phyloP scores from a whole-genome alignment of 2,797 vertebrate species.

The Lophius americanus region DNA sequence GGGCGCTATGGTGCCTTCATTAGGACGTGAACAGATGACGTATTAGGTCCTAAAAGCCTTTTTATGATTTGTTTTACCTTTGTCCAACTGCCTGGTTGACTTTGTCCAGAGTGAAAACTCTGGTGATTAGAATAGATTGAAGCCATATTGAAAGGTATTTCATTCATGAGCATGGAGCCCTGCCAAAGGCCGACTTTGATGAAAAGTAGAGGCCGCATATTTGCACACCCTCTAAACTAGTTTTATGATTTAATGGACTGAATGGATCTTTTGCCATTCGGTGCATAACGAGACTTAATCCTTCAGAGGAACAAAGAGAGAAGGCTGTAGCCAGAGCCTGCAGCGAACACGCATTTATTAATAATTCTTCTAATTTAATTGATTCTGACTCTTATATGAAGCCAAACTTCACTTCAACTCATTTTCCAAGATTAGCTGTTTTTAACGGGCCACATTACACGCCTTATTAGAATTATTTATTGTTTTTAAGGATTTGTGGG shows the following conservation, averaged over 20 bases:
- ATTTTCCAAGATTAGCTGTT: too few relatives aligned
- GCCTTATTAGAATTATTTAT: too few relatives aligned
- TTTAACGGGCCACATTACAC: too few relatives aligned
- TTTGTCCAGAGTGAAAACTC: conserved; percentile 7
- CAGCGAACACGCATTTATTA: too few relatives aligned
- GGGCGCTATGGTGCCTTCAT: neutral
- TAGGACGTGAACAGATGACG: neutral
- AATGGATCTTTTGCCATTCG: conserved; percentile 30
- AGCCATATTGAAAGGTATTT: neutral
- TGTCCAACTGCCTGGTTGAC: conserved; percentile 6
- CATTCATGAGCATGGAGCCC: neutral
- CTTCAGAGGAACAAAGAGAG: neutral
- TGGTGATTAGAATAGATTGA: conserved; percentile 1
- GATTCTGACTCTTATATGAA: too few relatives aligned
- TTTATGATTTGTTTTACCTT: conserved; percentile 17
- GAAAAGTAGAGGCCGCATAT: conserved; percentile 22
- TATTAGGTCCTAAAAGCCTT: conserved; percentile 7
- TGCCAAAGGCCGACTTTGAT: conserved; percentile 20
- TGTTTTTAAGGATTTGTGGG: too few relatives aligned
- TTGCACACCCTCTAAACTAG: conserved; percentile 25
- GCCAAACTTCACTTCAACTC: too few relatives aligned
- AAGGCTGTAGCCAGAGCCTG: neutral
- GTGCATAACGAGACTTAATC: conserved; percentile 9
- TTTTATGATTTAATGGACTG: conserved; percentile 50
- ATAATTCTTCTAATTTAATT: too few relatives aligned